Base-by-base conservation (phyloP, 2,797 vertebrate genomes). In the Semaprochilodus insignis region DNA sequence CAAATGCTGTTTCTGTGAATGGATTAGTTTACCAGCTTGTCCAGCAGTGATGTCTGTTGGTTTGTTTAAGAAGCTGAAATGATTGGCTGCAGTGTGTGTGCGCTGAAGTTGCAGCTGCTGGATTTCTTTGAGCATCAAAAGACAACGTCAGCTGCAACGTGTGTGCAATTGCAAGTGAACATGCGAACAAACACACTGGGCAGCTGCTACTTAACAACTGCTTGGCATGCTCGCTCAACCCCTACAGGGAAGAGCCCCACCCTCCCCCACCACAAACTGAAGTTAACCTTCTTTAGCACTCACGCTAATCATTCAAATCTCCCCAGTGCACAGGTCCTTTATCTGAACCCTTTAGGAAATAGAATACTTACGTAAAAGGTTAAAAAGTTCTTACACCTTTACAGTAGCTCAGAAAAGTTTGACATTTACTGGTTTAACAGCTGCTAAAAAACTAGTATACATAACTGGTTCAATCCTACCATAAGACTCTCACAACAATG, bases 121-220 rank as follows among this genome's bases (percentile, higher is more conserved):
- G 27, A 74, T 57, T 11, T 74, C 19, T 4, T 34, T 74, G 27
- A 34, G 48, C 17, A 52, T 7, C 14, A 27, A 48, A 72, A 72
- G 23, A 23, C 40, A 21, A 34, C 65, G n/a, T 44, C 63, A 76
- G n/a, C 72, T 55, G 65, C 40, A 40, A 59, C 54, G 51, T 78
- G 52, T 74, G 69, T 74, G 71, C 27, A 80, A 60, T 70, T 54
- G 71, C 44, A 65, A 11, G 40, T 23, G 57, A 65, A 36, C 54
- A 63, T 11, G 40, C 59, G 3, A 17, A 63, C 63, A 65, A 52
- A 73, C 62, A 83, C 51, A 80, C 74, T 51, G 51, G 36, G 65
- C 87, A 86, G 81, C 86, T 88, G 88, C 83, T 62, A 36, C 52
- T 82, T 81, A 82, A 85, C 86, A 87, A 72, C 81, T 87, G 88